These are phyloP conservation scores for Lithobates sylvaticus DNA, from an alignment of 2,797 vertebrate species.

Conservation along the genomic window DNA sequence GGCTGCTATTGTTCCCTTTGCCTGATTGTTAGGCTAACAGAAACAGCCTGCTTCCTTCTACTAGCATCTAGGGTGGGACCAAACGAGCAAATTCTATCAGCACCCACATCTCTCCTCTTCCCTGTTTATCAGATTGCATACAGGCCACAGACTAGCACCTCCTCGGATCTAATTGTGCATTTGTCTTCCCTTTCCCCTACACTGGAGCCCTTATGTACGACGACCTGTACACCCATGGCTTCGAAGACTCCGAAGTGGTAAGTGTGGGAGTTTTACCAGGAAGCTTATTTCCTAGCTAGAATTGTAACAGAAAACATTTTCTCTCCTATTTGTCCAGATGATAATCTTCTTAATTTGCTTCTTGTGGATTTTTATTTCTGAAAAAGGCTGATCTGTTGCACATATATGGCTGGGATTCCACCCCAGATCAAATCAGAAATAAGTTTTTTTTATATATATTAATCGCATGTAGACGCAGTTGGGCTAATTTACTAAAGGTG, in stretches of 20 bases:
- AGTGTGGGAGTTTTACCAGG: slow-evolving; percentile 60
- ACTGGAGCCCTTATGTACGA: slow-evolving; percentile 76
- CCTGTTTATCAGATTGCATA: slow-evolving; percentile 53
- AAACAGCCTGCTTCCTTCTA: slow-evolving; percentile 54
- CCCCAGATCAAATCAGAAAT: too few species aligned
- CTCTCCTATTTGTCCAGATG: neutral
- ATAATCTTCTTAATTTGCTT: too few species aligned
- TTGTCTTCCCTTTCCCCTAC: slow-evolving; percentile 52
- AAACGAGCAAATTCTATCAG: slow-evolving; percentile 60
- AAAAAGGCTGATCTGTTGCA: too few species aligned
- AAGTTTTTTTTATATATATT: too few species aligned
- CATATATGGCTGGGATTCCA: too few species aligned
- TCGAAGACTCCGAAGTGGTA: slow-evolving; percentile 78
- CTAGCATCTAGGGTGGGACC: slow-evolving; percentile 69
- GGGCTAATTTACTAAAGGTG: too few species aligned
- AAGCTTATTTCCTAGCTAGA: too few species aligned
- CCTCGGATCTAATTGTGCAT: slow-evolving; percentile 55
- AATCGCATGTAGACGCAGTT: too few species aligned
- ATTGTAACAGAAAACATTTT: neutral
- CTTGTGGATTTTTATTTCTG: too few species aligned
- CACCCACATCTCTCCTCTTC: slow-evolving; percentile 62
- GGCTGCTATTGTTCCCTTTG: slow-evolving; percentile 71
- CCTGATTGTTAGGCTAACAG: slow-evolving; percentile 64
- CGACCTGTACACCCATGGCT: slow-evolving; percentile 77
- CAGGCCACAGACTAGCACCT: slow-evolving; percentile 16